Conservation (phyloP, 2,113 vertebrate genomes). For the Coryphaenoides rupestris region DNA sequence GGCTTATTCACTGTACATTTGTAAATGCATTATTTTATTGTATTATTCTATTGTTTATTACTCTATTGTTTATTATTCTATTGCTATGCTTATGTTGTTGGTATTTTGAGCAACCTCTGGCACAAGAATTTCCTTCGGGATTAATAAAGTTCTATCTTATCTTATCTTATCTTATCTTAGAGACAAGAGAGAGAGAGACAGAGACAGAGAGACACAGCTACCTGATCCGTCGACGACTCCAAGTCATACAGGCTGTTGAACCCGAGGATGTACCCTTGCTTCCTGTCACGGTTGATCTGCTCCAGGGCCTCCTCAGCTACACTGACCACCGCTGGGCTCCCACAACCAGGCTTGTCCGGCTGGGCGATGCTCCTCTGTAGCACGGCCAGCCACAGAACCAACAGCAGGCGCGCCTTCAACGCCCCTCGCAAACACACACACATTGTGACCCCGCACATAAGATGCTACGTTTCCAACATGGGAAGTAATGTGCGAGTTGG, state of each 20-base stretch:
- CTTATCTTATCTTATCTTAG: too few relatives aligned
- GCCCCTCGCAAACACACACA: conserved; percentile 32
- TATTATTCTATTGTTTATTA: too few relatives aligned
- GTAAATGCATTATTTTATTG: too few relatives aligned
- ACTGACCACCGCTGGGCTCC: conserved; percentile 28
- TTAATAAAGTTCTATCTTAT: too few relatives aligned
- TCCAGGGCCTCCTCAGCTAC: conserved; percentile 50
- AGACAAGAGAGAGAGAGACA: too few relatives aligned
- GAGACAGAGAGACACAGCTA: too few relatives aligned
- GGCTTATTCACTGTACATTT: too few relatives aligned
- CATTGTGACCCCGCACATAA: not conserved
- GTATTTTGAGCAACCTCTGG: too few relatives aligned
- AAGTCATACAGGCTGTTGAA: conserved; percentile 59
- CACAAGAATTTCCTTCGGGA: too few relatives aligned
- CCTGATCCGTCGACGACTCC: conserved; percentile 28
- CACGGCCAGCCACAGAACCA: conserved; percentile 40
- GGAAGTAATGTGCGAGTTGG: too few relatives aligned
- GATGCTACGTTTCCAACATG: not conserved
- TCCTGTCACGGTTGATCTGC: conserved; percentile 54
- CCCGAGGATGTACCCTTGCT: conserved; percentile 45
- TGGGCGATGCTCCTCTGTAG: conserved; percentile 32
- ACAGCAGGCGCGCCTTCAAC: conserved; percentile 28
- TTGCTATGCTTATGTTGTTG: too few relatives aligned
- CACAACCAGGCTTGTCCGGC: conserved; percentile 31
- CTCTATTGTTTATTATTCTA: too few relatives aligned